A percentile compares a stretch with the other conserved stretches of the same genome.
Conservation (phyloP, 2,888 invertebrate species). For the Oscheius myriophilus region DNA sequence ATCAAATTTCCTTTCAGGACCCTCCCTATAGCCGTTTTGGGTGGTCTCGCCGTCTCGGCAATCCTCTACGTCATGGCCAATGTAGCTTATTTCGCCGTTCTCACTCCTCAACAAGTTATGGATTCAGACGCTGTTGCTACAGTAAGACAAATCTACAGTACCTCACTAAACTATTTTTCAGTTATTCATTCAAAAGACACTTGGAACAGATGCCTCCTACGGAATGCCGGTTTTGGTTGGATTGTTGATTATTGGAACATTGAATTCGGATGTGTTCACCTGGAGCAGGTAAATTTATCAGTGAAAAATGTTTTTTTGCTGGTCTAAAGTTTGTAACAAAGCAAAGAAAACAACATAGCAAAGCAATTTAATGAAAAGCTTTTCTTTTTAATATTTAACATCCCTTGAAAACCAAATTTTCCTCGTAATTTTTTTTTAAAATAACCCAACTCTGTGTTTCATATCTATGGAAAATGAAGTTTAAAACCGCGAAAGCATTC, state of each 20-base stretch:
- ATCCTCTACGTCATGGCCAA: conserved; percentile 46
- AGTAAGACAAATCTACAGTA: conserved; percentile 29
- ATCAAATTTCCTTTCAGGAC: conserved; percentile 30
- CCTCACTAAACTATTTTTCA: conserved; percentile 24
- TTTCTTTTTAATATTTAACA: no score
- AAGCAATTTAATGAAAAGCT: no score
- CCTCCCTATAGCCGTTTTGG: conserved; percentile 43
- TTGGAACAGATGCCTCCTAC: conserved; percentile 44
- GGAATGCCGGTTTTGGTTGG: conserved; percentile 52
- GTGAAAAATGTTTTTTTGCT: no score
- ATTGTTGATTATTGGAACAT: conserved; percentile 48
- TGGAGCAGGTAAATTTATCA: conserved; percentile 49
- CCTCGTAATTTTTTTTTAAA: no score
- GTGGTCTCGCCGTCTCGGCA: conserved; percentile 43
- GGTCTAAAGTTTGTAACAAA: no score
- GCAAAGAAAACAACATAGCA: no score
- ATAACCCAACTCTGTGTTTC: no score
- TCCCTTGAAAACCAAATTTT: no score
- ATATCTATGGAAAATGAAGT: no score
- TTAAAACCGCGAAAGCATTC: no score
- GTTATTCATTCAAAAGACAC: conserved; percentile 48
- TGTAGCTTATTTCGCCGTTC: conserved; percentile 46
- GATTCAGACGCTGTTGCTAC: conserved; percentile 50
- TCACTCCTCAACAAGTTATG: conserved; percentile 44
- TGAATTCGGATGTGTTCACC: conserved; percentile 51